Evolutionary conservation across 2,888 invertebrate species (phyloP).

Genomic region (Netelia virgata): DNA sequence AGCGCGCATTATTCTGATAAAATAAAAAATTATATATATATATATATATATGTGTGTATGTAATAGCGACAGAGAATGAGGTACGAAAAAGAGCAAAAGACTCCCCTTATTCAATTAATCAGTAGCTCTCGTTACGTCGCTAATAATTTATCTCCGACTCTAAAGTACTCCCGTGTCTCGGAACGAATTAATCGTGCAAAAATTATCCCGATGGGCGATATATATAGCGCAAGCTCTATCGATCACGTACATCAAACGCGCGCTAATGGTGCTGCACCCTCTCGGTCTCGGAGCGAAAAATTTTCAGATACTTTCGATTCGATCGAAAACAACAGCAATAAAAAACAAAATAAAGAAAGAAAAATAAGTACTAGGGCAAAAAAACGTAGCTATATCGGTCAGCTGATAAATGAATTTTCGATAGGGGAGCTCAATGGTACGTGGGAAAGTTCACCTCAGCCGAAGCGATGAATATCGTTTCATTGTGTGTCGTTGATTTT

Average conservation of each 20-base stretch:
- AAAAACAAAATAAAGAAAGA: conserved; percentile 7
- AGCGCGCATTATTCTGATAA: conserved; percentile 28
- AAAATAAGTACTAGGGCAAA: not conserved
- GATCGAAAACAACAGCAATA: conserved; percentile 19
- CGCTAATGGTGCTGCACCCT: conserved; percentile 62
- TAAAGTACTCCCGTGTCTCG: conserved; percentile 1
- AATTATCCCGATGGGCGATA: conserved; percentile 17
- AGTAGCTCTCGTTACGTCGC: conserved; percentile 35
- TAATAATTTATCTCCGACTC: conserved; percentile 49
- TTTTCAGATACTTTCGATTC: conserved; percentile 10
- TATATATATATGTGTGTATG: not conserved
- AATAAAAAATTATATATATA: conserved; percentile 28
- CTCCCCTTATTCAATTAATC: conserved; percentile 60
- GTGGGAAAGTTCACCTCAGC: conserved; percentile 53
- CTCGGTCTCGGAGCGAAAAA: conserved; percentile 31
- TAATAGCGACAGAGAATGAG: not conserved
- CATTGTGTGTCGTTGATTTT: conserved; percentile 20
- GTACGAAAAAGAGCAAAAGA: not conserved
- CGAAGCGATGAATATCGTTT: conserved; percentile 15
- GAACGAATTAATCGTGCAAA: conserved; percentile 29
- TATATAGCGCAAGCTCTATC: conserved; percentile 46
- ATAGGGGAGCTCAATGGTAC: conserved; percentile 31
- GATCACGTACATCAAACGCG: conserved; percentile 59
- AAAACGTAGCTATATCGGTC: not conserved
- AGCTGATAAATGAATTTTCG: conserved; percentile 47